Evolutionary conservation across 2,113 vertebrate genomes (phyloP).

Genomic region (Cavia porcellus): DNA sequence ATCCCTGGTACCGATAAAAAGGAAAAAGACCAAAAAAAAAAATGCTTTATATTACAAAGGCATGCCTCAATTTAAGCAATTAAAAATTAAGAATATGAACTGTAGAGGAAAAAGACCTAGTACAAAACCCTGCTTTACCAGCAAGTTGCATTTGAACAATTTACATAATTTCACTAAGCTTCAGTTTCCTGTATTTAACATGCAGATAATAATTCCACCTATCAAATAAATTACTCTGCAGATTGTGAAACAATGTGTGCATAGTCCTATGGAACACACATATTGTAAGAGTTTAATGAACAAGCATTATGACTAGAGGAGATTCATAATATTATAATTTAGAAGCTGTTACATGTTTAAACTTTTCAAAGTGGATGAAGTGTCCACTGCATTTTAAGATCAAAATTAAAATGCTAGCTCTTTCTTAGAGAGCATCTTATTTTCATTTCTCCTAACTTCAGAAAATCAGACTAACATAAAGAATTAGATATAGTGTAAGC

Average conservation of each 20-base stretch:
- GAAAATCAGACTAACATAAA: not conserved
- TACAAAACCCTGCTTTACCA: not conserved
- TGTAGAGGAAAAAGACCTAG: not conserved
- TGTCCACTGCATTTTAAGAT: not conserved
- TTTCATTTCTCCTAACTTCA: not conserved
- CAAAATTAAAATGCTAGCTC: constrained; percentile 38
- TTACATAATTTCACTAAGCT: not conserved
- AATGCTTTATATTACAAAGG: not conserved
- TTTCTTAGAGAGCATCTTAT: not conserved
- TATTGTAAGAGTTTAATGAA: constrained; percentile 10
- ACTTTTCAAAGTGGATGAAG: not conserved
- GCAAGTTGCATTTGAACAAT: not conserved
- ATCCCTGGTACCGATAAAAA: too few relatives aligned
- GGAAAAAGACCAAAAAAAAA: not conserved
- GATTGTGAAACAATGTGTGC: constrained; percentile 1
- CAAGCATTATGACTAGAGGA: not conserved
- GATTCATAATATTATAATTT: not conserved
- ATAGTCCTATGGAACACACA: not conserved
- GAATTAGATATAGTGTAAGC: not conserved
- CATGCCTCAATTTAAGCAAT: not conserved
- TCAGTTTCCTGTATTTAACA: not conserved
- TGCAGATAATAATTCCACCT: not conserved
- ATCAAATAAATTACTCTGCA: not conserved
- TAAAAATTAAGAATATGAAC: not conserved
- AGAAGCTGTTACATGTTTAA: not conserved